Percentiles rank a stretch among this genome's conserved stretches.
phyloP scores from a whole-genome alignment of 1,140 invertebrate genomes.

The Asbolus verrucosus region DNA sequence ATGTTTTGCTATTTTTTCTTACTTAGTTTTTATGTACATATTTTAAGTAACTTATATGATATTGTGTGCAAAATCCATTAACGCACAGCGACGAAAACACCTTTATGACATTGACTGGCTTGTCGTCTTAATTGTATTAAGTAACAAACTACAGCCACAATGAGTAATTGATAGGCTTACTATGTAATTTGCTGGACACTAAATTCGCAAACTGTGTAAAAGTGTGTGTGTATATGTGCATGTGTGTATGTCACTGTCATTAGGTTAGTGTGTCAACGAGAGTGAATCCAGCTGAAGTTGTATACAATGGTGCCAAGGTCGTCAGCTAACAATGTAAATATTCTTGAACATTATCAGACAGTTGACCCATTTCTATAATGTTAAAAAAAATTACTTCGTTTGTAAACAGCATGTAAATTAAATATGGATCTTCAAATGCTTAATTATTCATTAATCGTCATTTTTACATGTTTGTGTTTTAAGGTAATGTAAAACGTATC shows the following conservation, averaged over 20 bases:
- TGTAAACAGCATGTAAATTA: slow-evolving; percentile 45
- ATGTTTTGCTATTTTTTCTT: too few relatives aligned
- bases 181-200: slow-evolving; percentile 7
- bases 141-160: slow-evolving; percentile 11
- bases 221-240: slow-evolving; percentile 27
- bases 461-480: too few relatives aligned
- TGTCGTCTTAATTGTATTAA: slow-evolving; percentile 9
- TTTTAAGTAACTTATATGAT: not conserved
- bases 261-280: slow-evolving; percentile 60
- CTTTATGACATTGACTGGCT: not conserved
- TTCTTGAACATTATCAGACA: slow-evolving; percentile 50
- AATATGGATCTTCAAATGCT: slow-evolving; percentile 5
- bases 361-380: slow-evolving; percentile 47
- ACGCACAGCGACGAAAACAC: not conserved
- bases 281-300: slow-evolving; percentile 57
- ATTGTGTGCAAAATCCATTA: slow-evolving; percentile 9
- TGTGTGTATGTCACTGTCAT: slow-evolving; percentile 52
- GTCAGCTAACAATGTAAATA: slow-evolving; percentile 44
- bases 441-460: slow-evolving; percentile 9
- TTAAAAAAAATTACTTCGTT: slow-evolving; percentile 38
- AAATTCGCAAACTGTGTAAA: slow-evolving; percentile 29
- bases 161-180: slow-evolving; percentile 12
- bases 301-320: slow-evolving; percentile 57
- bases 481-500: too few relatives aligned
- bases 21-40: too few relatives aligned